A percentile compares a stretch with the other conserved stretches of the same genome.
These are phyloP conservation scores for Agrochola circellaris DNA, from an alignment of 2,888 invertebrate genomes.

Conservation along the genomic window DNA sequence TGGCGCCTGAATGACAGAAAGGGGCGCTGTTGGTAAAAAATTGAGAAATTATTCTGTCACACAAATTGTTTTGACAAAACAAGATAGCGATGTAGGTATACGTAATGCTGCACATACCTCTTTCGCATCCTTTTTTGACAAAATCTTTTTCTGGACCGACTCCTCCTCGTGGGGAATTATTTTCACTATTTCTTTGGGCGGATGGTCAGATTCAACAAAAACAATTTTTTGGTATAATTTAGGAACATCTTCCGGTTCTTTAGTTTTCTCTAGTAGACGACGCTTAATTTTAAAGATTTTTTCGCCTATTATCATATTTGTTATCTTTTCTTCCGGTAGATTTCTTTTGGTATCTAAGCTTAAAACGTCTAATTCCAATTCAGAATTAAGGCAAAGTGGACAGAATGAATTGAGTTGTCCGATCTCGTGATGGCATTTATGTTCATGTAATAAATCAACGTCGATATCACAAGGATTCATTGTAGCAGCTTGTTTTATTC, in stretches of 20 bases:
- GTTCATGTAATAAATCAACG: background rate
- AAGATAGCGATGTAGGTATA: too few relatives aligned
- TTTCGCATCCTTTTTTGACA: background rate
- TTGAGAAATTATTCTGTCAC: too few relatives aligned
- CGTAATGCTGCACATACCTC: conserved; percentile 35
- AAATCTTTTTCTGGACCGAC: background rate
- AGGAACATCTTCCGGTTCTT: conserved; percentile 61
- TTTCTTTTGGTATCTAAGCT: conserved; percentile 21
- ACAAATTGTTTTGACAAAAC: too few relatives aligned
- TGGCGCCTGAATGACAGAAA: too few relatives aligned
- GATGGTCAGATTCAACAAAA: conserved; percentile 43
- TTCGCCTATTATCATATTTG: conserved; percentile 77
- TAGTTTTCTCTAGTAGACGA: conserved; percentile 45
- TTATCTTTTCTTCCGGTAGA: conserved; percentile 22
- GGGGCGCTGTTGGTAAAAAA: too few relatives aligned
- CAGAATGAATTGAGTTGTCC: background rate
- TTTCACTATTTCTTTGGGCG: background rate
- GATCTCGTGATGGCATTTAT: background rate
- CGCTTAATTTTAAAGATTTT: conserved; percentile 74
- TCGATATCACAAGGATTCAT: conserved; percentile 16
- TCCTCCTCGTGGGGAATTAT: background rate
- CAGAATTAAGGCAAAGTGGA: conserved; percentile 41
- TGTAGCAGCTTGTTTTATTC: conserved; percentile 67
- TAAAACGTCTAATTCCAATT: conserved; percentile 41
- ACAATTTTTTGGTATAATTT: conserved; percentile 69